Conservation (phyloP, 2,113 vertebrate species). For the Echinops telfairi region DNA sequence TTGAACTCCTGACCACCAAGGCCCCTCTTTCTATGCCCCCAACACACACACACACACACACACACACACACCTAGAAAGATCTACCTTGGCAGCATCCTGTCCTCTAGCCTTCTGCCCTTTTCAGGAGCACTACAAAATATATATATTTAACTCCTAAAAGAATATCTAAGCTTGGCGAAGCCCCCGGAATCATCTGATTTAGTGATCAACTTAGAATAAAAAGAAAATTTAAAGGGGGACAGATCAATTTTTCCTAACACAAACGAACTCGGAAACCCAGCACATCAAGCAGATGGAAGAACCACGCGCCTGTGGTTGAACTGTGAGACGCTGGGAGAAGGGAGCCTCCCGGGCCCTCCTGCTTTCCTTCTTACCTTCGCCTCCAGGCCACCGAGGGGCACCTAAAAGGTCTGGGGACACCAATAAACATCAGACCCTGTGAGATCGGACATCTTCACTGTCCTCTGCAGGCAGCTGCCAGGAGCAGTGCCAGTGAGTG, state of each 20-base stretch:
- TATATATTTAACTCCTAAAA: no score
- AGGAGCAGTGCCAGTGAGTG: background rate
- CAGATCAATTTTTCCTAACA: background rate
- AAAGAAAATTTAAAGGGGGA: background rate
- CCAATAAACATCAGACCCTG: background rate
- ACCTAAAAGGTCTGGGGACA: background rate
- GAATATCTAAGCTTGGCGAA: constrained; percentile 16
- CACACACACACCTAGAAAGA: background rate
- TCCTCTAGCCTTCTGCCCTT: background rate
- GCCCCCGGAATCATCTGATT: background rate
- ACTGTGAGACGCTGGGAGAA: background rate
- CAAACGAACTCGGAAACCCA: constrained; percentile 32
- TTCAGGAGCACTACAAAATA: no score
- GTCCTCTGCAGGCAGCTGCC: background rate
- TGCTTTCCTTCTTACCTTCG: background rate
- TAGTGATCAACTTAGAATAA: background rate
- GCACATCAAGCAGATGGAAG: background rate
- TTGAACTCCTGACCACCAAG: no score
- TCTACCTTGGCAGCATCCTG: background rate
- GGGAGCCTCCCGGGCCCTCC: background rate
- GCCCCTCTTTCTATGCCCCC: background rate
- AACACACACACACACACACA: no score
- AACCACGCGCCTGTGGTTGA: background rate
- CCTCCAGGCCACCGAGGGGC: background rate
- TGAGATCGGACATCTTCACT: background rate